Evolutionary conservation across 2,113 vertebrate species (phyloP).

Genomic region (Rhizomys pruinosus): DNA sequence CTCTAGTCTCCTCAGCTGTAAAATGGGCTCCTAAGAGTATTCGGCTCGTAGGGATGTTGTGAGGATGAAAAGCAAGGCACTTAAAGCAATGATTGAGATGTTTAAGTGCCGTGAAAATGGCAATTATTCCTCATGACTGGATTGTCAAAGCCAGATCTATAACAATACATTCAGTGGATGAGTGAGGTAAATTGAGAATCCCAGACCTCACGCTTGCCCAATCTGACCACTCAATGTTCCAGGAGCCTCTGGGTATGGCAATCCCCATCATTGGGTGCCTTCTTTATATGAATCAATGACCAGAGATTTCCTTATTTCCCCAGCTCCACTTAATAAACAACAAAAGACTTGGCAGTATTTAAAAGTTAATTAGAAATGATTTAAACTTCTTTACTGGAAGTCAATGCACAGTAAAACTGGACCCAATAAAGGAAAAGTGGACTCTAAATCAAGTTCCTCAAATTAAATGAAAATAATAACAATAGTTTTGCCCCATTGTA

Average conservation of each 20-base stretch:
- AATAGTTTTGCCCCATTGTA: neutral
- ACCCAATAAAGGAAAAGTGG: neutral
- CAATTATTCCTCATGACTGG: neutral
- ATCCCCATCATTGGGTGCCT: neutral
- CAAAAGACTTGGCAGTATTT: constrained; percentile 2
- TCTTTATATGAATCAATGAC: neutral
- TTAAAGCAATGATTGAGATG: neutral
- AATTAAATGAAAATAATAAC: constrained; percentile 28
- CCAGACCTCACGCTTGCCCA: accelerated
- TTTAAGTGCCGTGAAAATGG: neutral
- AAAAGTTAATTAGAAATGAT: constrained; percentile 38
- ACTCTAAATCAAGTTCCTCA: constrained; percentile 46
- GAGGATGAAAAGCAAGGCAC: neutral
- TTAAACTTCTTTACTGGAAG: constrained; percentile 43
- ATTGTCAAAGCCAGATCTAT: neutral
- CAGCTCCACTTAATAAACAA: neutral
- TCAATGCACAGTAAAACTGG: neutral
- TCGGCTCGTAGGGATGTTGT: accelerated
- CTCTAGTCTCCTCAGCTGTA: neutral
- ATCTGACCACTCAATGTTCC: accelerated
- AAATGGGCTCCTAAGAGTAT: neutral
- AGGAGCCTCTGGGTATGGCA: too few species aligned
- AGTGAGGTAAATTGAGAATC: neutral
- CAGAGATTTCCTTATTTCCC: neutral
- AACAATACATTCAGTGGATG: neutral